Conservation (phyloP, 2,888 invertebrate species). For the Hedya salicella region DNA sequence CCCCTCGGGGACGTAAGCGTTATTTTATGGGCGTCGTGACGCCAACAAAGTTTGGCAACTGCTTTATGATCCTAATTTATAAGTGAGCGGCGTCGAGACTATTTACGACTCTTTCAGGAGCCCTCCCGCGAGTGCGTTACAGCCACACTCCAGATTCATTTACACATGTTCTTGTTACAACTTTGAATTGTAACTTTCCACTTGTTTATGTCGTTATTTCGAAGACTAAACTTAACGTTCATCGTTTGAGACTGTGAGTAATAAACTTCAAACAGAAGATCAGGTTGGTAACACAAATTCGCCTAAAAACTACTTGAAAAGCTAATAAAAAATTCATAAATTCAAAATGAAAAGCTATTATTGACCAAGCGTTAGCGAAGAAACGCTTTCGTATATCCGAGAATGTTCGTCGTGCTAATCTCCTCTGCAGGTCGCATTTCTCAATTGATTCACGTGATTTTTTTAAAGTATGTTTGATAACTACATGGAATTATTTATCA, state of each 20-base stretch:
- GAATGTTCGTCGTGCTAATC: too few relatives aligned
- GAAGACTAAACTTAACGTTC: neutral
- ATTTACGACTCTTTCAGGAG: slow-evolving; percentile 80
- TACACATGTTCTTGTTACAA: slow-evolving; percentile 40
- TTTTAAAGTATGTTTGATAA: too few relatives aligned
- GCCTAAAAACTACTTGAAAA: too few relatives aligned
- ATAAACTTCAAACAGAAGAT: neutral
- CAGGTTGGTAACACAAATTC: neutral
- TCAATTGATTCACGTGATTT: too few relatives aligned
- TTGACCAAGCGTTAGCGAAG: too few relatives aligned
- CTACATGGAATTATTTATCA: too few relatives aligned
- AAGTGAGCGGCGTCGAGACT: slow-evolving; percentile 81
- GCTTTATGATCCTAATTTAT: slow-evolving; percentile 85
- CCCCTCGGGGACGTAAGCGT: slow-evolving; percentile 72
- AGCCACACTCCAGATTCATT: slow-evolving; percentile 47
- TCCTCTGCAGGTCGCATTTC: too few relatives aligned
- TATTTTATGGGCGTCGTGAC: slow-evolving; percentile 82
- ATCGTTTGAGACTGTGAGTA: neutral
- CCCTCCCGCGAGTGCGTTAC: slow-evolving; percentile 77
- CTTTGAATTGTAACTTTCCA: slow-evolving; percentile 19
- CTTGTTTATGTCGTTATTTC: neutral
- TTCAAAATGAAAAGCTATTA: too few relatives aligned
- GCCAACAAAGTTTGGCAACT: slow-evolving; percentile 83
- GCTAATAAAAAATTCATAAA: too few relatives aligned
- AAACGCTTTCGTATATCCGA: too few relatives aligned